Conservation (phyloP, 2,888 invertebrate genomes). For the Lacanobia oleracea region DNA sequence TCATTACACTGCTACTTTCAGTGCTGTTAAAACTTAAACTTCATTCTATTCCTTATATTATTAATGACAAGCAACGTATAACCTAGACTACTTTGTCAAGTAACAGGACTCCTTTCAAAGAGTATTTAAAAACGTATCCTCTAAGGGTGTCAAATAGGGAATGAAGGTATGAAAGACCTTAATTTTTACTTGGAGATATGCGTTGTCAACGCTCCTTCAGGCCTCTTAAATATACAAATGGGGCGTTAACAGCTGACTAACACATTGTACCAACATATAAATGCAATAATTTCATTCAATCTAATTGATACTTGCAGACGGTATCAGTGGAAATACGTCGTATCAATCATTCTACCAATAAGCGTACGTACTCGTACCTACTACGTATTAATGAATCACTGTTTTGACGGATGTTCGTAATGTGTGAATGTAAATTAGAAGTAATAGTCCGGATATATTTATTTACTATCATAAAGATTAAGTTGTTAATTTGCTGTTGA, state of each 20-base stretch:
- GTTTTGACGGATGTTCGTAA: slow-evolving; percentile 49
- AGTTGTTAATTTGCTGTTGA: slow-evolving; percentile 27
- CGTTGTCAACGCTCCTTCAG: too few relatives aligned
- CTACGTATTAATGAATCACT: slow-evolving; percentile 53
- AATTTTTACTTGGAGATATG: too few relatives aligned
- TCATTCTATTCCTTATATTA: background rate
- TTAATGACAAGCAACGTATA: too few relatives aligned
- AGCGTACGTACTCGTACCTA: slow-evolving; percentile 17
- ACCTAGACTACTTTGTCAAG: too few relatives aligned
- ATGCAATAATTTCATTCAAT: slow-evolving; percentile 27
- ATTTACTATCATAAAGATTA: slow-evolving; percentile 22
- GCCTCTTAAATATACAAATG: slow-evolving; percentile 2
- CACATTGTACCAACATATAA: slow-evolving; percentile 23
- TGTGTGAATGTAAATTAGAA: slow-evolving; percentile 44
- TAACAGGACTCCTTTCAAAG: too few relatives aligned
- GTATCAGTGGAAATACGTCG: slow-evolving; percentile 38
- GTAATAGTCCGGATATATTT: slow-evolving; percentile 16
- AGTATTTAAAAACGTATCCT: too few relatives aligned
- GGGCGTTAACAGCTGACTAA: slow-evolving; percentile 2
- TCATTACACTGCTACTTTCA: background rate
- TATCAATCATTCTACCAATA: slow-evolving; percentile 54
- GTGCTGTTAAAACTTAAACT: background rate
- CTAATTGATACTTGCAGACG: slow-evolving; percentile 39
- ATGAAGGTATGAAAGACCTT: too few relatives aligned
- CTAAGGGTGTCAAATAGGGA: too few relatives aligned